Evolutionary conservation across 2,888 invertebrate species (phyloP), one percentile per base, ranked within the genome.

Genomic region (Drosophila nr. medialis): DNA sequence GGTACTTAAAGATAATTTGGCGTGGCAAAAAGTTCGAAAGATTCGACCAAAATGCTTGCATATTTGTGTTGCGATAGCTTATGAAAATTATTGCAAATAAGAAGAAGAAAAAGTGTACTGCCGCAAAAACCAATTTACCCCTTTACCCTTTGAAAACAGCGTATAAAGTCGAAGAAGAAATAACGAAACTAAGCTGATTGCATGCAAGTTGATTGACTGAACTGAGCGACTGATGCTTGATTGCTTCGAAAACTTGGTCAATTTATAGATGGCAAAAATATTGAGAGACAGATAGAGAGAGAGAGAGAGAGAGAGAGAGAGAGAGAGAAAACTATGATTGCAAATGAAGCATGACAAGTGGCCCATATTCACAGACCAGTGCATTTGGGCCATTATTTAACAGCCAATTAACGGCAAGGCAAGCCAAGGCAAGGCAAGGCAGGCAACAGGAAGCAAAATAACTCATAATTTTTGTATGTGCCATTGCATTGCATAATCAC

Each of bases 281-380:
- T 34, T 21, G 27, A 54, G 24, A 36, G 24, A 11, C 4, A 40
- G 11, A 55, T 10, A n/a, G n/a, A n/a, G n/a, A n/a, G n/a, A n/a
- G 27, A 27, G 5, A 32, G 27, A 40, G 15, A 30, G 30, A 18
- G 15, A 51, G 18, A 49, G 29, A 49, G 18, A 18, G 2, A 51
- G 18, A 51, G 27, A 40, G n/a, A 30, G 21, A 18, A 7, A 45
- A 21, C 24, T 15, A 45, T 80, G 66, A 81, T 68, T 68, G 72
- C 81, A 84, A 87, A 85, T 85, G 85, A 85, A 83, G 77, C 88
- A 83, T 86, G 69, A 77, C 83, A 75, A 81, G 70, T 85, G 85
- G 83, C 88, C 85, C 80, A 85, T 83, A 86, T 88, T 81, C 70
- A 87, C 77, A 77, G 71, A 53, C 42, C 42, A 61, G 58, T 71